Evolutionary conservation across 2,888 invertebrate species (phyloP), one percentile per base, ranked within the genome.

Genomic region (Masnerella sp.): DNA sequence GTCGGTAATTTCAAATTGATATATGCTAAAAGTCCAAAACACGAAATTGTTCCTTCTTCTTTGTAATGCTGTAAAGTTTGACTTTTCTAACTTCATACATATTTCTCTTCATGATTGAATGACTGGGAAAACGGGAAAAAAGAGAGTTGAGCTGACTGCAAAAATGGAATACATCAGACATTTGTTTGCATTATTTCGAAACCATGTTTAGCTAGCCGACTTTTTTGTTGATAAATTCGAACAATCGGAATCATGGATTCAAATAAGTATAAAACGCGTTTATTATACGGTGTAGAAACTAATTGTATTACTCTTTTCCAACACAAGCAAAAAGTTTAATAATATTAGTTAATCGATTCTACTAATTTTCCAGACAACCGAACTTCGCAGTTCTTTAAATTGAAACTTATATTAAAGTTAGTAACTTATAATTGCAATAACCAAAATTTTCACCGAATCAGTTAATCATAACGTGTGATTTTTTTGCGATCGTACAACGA

Each of bases 391-490:
- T 59, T 59, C 47, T 47, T 47, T 59, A 18, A 22, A 58, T n/a
- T 32, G 34, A 34, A 58, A 56, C 34, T 58, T 25, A 11, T 34
- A 22, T 22, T 45, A 5, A 34, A 43, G 43, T 28, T 9, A 15
- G 4, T 45, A 58, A 34, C 22, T 43, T 58, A 34, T 58, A 45
- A 58, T 58, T 58, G 34, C n/a, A 34, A 34, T 45, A 58, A 43
- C 34, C 45, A 34, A 45, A 20, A 58, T 34, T 58, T 34, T 20
- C 18, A 34, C 42, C 20, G 11, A 42, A 17, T 28, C 17, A 34
- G 25, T 12, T 2, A 22, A 36, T n/a, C n/a, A n/a, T 22, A 36
- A 36, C 15, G 15, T 5, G 7, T 1, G 25, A 52, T n/a, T 51
- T n/a, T n/a, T 38, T 36, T n/a, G n/a, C n/a, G n/a, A n/a, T n/a